Percentiles rank a stretch among this genome's conserved stretches.
Evolutionary conservation across 2,888 invertebrate genomes (phyloP).

Genomic region (Drosophila sordidapex): DNA sequence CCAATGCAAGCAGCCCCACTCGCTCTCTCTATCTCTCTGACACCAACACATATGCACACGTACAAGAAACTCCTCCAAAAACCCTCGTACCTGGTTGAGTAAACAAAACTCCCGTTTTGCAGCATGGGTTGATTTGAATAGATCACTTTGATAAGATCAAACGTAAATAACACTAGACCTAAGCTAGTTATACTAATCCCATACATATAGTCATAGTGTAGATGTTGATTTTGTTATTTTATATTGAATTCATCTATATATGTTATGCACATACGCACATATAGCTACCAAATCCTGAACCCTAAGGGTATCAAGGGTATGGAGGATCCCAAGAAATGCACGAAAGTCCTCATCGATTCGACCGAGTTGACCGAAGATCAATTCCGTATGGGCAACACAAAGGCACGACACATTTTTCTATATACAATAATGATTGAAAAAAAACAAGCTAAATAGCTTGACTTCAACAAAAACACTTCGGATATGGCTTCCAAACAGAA

Average conservation of each 20-base stretch:
- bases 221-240: conserved; percentile 35
- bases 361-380: conserved; percentile 95
- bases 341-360: conserved; percentile 92
- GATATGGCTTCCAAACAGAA: conserved; percentile 69
- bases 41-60: conserved; percentile 40
- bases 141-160: conserved; percentile 55
- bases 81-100: conserved; percentile 19
- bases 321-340: conserved; percentile 92
- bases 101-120: conserved; percentile 31
- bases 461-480: conserved; percentile 62
- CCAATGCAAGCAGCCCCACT: conserved; percentile 24
- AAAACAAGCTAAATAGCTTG: conserved; percentile 28
- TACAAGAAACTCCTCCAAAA: conserved; percentile 18
- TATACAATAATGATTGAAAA: conserved; percentile 21
- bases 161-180: conserved; percentile 65
- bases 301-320: conserved; percentile 93
- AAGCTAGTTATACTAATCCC: conserved; percentile 70
- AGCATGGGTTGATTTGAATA: conserved; percentile 66
- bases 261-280: conserved; percentile 66
- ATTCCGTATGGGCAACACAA: conserved; percentile 99
- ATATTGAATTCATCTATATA: conserved; percentile 53
- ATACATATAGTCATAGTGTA: conserved; percentile 32
- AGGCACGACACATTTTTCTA: conserved; percentile 89
- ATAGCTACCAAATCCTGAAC: conserved; percentile 99
- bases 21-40: conserved; percentile 1